These are phyloP conservation scores for Odontocolon sp. DNA, from an alignment of 2,888 invertebrate species.

Conservation along the genomic window DNA sequence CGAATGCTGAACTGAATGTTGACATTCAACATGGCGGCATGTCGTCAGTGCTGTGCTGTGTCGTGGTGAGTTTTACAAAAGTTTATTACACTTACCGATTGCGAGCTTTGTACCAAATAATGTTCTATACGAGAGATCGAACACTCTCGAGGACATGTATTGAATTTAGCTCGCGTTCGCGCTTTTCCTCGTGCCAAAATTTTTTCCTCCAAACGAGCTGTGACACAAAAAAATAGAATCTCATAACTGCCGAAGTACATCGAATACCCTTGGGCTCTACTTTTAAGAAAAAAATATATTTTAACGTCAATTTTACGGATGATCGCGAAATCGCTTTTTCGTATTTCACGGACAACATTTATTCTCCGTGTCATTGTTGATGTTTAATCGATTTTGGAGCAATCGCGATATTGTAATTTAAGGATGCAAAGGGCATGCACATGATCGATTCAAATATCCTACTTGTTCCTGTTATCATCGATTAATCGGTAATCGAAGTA, in stretches of 20 bases:
- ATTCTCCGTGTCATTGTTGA: conserved; percentile 22
- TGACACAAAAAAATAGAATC: conserved; percentile 72
- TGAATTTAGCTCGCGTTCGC: conserved; percentile 25
- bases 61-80: conserved; percentile 91
- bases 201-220: conserved; percentile 31
- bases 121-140: conserved; percentile 38
- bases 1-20: conserved; percentile 80
- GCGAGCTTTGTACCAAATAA: conserved; percentile 65
- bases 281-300: conserved; percentile 13
- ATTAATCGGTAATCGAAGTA: conserved; percentile 1
- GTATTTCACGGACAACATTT: conserved; percentile 6
- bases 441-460: conserved; percentile 1
- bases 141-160: conserved; percentile 25
- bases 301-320: background rate
- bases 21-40: conserved; percentile 97
- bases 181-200: background rate
- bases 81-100: conserved; percentile 61
- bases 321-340: background rate
- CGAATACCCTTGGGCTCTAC: conserved; percentile 18
- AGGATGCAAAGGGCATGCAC: conserved; percentile 10
- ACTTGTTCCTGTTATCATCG: background rate
- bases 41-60: conserved; percentile 98
- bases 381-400: conserved; percentile 52
- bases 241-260: conserved; percentile 68
- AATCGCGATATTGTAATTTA: conserved; percentile 11